Evolutionary conservation across 2,888 invertebrate species (phyloP).

Genomic region (Patella pellucida): DNA sequence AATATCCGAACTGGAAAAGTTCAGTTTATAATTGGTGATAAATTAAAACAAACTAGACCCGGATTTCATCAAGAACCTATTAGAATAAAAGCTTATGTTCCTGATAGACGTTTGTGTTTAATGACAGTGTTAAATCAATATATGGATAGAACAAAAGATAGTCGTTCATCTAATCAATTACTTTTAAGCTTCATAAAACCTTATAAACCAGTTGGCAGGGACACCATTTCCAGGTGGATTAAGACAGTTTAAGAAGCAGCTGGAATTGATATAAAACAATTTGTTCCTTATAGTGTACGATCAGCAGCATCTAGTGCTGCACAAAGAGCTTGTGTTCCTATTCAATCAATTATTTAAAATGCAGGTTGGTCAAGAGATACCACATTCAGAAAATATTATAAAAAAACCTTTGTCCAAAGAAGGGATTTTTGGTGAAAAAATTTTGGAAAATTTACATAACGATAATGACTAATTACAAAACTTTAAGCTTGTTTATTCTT

Average conservation of each 20-base stretch:
- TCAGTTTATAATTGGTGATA: conserved; percentile 6
- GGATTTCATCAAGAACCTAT: neutral
- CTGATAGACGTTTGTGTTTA: neutral
- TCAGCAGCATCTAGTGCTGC: conserved; percentile 8
- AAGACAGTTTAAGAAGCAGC: neutral
- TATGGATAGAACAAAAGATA: conserved; percentile 4
- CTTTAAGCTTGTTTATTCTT: neutral
- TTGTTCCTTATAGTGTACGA: neutral
- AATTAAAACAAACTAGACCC: conserved; percentile 15
- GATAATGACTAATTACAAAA: neutral
- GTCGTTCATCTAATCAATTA: neutral
- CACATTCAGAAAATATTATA: conserved; percentile 13
- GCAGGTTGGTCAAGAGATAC: conserved; percentile 6
- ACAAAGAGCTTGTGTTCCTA: conserved; percentile 5
- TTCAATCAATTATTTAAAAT: conserved; percentile 6
- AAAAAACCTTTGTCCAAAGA: neutral
- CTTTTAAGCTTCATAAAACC: conserved; percentile 6
- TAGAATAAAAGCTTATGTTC: neutral
- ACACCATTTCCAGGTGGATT: conserved; percentile 3
- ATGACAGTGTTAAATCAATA: conserved; percentile 2
- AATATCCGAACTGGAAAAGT: conserved; percentile 5
- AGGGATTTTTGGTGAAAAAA: neutral
- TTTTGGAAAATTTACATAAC: neutral
- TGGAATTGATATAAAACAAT: conserved; percentile 10
- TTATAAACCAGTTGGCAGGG: conserved; percentile 8